Evolutionary conservation across 64 coral and sea anemone genomes (phyloP), one percentile per base, ranked within the genome.

Genomic region (Acropora yongei): DNA sequence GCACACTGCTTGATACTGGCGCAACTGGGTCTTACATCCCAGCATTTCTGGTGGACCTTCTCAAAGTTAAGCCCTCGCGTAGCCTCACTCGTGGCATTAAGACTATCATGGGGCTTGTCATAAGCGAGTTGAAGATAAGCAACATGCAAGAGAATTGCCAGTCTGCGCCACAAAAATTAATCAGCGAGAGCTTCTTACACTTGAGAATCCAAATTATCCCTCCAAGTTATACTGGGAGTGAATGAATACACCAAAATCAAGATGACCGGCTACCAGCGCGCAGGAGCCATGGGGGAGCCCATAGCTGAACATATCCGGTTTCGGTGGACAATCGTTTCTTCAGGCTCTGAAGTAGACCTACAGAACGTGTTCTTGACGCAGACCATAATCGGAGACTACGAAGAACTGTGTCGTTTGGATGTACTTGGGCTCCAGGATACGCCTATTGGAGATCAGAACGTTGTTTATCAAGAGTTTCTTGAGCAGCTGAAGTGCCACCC

Each of bases 171-270:
- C 75, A 9, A 88, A 77, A 72, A 74, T 77, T 5, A 50, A 88
- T 45, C 73, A 74, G 10, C 45, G 55, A 6, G 86, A 88, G 75
- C 86, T 57, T 30, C 48, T 77, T 14, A 55, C 86, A 39, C 49
- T 88, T 44, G 86, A 77, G 41, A 88, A 88, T 78, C 86, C 71
- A 2, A 88, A 88, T 49, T 88, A 88, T 48, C 71, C 86, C 12
- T 88, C 44, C 86, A 88, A 8, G 43, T 87, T 7, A 88, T 88
- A 49, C 17, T 88, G n/a, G 86, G 40, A 39, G 72, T 49, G 16
- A 88, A 75, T 75, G 86, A 88, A 13, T 88, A 88, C 12, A 88
- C 86, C 11, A 88, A 88, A 48, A 76, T 88, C 58, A 88, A 88
- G 72, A 88, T 78, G 71, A 49, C 71, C 12, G 86, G 86, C 5